Conservation (phyloP, 2,113 vertebrate species). For the Pluvianellus socialis region DNA sequence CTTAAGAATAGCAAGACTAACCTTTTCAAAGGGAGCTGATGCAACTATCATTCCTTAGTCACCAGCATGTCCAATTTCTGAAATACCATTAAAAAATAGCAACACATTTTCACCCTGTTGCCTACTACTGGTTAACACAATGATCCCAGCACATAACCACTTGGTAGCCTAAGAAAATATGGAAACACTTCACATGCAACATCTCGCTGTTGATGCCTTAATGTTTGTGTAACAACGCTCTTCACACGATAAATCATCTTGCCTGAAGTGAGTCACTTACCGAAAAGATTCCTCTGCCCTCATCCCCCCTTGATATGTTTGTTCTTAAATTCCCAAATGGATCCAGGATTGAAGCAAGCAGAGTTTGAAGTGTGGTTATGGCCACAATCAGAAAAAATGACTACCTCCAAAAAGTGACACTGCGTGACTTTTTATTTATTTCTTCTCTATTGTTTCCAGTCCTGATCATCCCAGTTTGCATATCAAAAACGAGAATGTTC, state of each 20-base stretch:
- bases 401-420: conserved; percentile 8
- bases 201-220: conserved; percentile 22
- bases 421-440: conserved; percentile 45
- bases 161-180: conserved; percentile 42
- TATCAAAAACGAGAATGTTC: neutral
- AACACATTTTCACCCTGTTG: conserved; percentile 36
- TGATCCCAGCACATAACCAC: conserved; percentile 33
- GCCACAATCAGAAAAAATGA: neutral
- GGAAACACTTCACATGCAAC: conserved; percentile 11
- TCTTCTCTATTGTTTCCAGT: conserved; percentile 44
- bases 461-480: neutral
- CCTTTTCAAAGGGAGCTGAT: conserved; percentile 52
- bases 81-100: conserved; percentile 66
- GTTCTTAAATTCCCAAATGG: conserved; percentile 48
- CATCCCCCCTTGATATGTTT: conserved; percentile 16
- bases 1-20: conserved; percentile 41
- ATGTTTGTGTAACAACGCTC: conserved; percentile 43
- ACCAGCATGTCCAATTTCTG: conserved; percentile 30
- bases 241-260: conserved; percentile 62
- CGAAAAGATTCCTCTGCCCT: neutral
- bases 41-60: conserved; percentile 16
- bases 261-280: conserved; percentile 54
- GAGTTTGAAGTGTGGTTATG: conserved; percentile 56
- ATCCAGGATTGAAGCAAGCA: conserved; percentile 25
- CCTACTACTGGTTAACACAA: conserved; percentile 31